Conservation (phyloP, 2,888 invertebrate species). For the Eurois occulta region DNA sequence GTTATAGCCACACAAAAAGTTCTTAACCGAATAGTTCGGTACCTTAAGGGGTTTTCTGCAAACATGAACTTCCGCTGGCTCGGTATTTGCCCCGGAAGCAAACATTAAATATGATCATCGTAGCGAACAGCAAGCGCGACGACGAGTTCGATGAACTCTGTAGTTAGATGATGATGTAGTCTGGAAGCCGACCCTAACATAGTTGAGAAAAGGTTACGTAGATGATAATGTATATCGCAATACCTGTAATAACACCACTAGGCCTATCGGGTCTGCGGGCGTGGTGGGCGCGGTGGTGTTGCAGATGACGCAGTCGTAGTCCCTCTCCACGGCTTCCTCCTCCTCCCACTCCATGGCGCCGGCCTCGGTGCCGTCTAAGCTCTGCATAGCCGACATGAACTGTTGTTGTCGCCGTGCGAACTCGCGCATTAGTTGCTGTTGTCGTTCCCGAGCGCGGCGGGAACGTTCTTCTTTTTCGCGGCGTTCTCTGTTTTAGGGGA, state of each 20-base stretch:
- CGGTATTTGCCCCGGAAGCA: no score
- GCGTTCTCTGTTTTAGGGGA: slow-evolving; percentile 86
- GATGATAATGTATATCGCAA: no score
- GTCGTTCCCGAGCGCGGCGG: slow-evolving; percentile 96
- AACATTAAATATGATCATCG: no score
- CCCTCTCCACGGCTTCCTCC: slow-evolving; percentile 91
- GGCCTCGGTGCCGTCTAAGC: slow-evolving; percentile 84
- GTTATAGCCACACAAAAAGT: no score
- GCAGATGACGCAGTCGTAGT: slow-evolving; percentile 99
- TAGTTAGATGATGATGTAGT: no score
- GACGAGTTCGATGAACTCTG: no score
- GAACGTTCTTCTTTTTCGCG: slow-evolving; percentile 96
- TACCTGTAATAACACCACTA: slow-evolving; percentile 96
- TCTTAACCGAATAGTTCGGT: no score
- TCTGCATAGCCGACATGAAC: slow-evolving; percentile 93
- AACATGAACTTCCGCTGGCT: no score
- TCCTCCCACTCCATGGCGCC: slow-evolving; percentile 92
- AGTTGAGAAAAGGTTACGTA: no score
- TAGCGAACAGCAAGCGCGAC: no score
- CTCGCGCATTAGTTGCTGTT: slow-evolving; percentile 97
- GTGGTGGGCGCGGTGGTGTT: slow-evolving; percentile 97
- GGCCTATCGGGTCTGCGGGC: slow-evolving; percentile 94
- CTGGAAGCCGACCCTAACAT: no score
- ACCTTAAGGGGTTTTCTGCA: no score
- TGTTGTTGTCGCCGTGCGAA: slow-evolving; percentile 97